Conservation (phyloP, 2,888 invertebrate species). For the Ochropleura leucogaster region DNA sequence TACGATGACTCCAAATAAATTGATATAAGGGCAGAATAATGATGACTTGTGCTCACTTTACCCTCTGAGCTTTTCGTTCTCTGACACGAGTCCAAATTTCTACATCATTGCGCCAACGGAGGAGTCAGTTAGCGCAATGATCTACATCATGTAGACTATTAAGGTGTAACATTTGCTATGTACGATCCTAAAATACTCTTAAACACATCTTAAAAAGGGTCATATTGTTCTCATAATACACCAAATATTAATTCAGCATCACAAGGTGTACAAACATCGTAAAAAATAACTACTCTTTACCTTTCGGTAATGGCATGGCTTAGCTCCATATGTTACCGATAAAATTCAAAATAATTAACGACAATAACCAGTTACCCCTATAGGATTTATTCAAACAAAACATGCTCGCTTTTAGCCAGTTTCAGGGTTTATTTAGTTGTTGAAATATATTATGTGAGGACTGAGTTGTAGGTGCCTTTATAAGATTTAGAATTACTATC, state of each 20-base stretch:
- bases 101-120: too few relatives aligned
- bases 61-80: neutral
- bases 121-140: neutral
- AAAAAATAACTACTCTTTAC: constrained; percentile 68
- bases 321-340: constrained; percentile 82
- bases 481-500: neutral
- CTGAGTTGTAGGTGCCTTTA: neutral
- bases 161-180: neutral
- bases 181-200: constrained; percentile 16
- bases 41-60: neutral
- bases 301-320: constrained; percentile 67
- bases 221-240: constrained; percentile 60
- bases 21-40: too few relatives aligned
- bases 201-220: constrained; percentile 10
- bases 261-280: constrained; percentile 84
- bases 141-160: too few relatives aligned
- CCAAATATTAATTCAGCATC: constrained; percentile 68
- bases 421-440: constrained; percentile 17
- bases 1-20: too few relatives aligned
- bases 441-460: constrained; percentile 16
- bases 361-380: constrained; percentile 48
- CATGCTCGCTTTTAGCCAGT: constrained; percentile 39
- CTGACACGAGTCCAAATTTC: neutral
- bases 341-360: constrained; percentile 72
- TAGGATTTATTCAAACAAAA: constrained; percentile 63